Evolutionary conservation across 2,113 vertebrate genomes (phyloP), one percentile per base, ranked within the genome.

Genomic region (Struthidea cinerea): DNA sequence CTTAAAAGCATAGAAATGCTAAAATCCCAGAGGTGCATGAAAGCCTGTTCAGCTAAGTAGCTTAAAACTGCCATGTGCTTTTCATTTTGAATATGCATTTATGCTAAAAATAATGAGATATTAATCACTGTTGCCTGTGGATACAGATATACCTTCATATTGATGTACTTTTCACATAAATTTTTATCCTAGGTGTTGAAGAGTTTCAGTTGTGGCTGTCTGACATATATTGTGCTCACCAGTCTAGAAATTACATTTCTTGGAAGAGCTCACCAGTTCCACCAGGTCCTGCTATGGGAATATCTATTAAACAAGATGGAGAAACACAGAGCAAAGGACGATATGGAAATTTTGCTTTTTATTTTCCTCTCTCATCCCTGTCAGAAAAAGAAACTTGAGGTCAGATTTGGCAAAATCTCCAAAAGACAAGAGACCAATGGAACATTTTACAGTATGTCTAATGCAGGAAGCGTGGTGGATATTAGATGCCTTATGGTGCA

Each of bases 11-110:
- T 6, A 86, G 68, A 63, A 86, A 87, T 90, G 41, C 19, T 78
- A 49, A 87, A 94, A 87, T 68, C 73, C 73, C 69, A 82, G 91
- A 89, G 56, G 60, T 92, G 73, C 47, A 59, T 77, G 61, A 91
- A 82, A 64, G 56, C 0, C 0, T 19, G 16, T 81, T 92, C 55
- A 90, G 50, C 64, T 93, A 74, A 92, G 59, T 65, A 92, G 68
- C 80, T 94, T 84, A 81, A 84, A 94, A 67, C 18, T 78, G 56
- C 41, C 44, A 24, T 3, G 30, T 87, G 56, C 52, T 20, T 93
- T 92, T 93, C 73, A 65, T 87, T 90, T 93, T 87, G 69, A 71
- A 81, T 75, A 71, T 37, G 32, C 87, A 81, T 93, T 95, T 87
- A 87, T 67, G 69, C 35, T 79, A 87, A 81, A 94, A 92, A 83